phyloP scores from a whole-genome alignment of 2,113 vertebrate genomes.

The Sula dactylatra region DNA sequence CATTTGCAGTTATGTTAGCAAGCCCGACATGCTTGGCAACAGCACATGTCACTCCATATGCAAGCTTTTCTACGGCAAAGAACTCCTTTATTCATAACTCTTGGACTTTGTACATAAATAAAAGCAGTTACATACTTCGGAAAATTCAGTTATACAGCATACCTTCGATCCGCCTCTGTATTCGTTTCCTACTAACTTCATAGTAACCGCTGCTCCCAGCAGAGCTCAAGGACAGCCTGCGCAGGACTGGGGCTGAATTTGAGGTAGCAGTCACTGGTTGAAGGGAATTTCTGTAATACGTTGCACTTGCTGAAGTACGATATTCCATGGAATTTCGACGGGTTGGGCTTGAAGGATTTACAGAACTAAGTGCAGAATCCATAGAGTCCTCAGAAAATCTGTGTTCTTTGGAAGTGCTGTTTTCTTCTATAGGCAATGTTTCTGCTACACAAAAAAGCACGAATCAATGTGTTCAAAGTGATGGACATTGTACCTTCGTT shows the following conservation, averaged over 20 bases:
- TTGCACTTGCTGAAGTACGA: conserved; percentile 66
- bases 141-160: background rate
- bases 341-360: conserved; percentile 72
- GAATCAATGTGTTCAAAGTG: background rate
- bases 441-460: conserved; percentile 78
- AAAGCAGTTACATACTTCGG: background rate
- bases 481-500: background rate
- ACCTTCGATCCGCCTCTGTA: conserved; percentile 88
- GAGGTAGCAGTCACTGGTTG: conserved; percentile 62
- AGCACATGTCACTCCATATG: background rate
- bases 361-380: conserved; percentile 84
- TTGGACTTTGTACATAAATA: background rate
- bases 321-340: conserved; percentile 73
- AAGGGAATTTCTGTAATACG: conserved; percentile 70
- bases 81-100: background rate
- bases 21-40: background rate
- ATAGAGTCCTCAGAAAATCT: conserved; percentile 77
- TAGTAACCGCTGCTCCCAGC: conserved; percentile 59
- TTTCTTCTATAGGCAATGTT: conserved; percentile 80
- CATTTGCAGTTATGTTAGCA: background rate
- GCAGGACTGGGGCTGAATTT: conserved; percentile 61
- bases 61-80: background rate
- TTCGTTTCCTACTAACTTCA: conserved; percentile 73
- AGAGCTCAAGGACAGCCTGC: conserved; percentile 72
- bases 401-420: conserved; percentile 81